A percentile compares a stretch with the other conserved stretches of the same genome.
phyloP scores from a whole-genome alignment of 1,140 invertebrate genomes.

The Cotesia vestalis region DNA sequence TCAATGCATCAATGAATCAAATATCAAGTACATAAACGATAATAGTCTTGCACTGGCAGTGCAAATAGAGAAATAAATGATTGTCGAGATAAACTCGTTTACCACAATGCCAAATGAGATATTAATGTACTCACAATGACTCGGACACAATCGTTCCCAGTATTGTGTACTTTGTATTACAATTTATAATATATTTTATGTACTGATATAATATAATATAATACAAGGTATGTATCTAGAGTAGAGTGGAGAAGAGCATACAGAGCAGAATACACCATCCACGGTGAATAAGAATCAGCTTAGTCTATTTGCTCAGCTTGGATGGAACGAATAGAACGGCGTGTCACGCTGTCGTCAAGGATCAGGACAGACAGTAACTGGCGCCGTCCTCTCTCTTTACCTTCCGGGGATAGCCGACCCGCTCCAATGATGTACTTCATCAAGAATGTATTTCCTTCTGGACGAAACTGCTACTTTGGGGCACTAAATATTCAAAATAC shows the following conservation, averaged over 20 bases:
- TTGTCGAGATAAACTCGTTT: no score
- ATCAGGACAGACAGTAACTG: background rate
- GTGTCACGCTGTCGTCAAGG: slow-evolving; percentile 33
- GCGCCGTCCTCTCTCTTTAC: slow-evolving; percentile 9
- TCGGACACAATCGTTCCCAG: slow-evolving; percentile 3
- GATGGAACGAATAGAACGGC: slow-evolving; percentile 11
- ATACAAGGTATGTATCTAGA: background rate
- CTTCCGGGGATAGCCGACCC: slow-evolving; percentile 10
- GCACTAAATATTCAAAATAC: no score
- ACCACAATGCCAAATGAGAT: background rate
- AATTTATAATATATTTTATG: background rate
- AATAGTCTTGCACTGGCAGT: no score
- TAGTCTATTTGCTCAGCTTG: slow-evolving; percentile 38
- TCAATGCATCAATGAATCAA: no score
- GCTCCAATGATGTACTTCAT: no score
- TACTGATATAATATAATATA: background rate
- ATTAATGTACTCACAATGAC: slow-evolving; percentile 20
- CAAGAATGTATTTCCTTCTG: no score
- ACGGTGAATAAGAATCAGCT: slow-evolving; percentile 23
- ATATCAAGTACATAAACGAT: no score
- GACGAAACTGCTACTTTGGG: no score
- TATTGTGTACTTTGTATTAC: no score
- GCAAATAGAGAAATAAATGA: background rate
- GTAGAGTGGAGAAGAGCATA: no score
- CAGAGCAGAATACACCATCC: background rate